phyloP scores from a whole-genome alignment of 92 coral and sea anemone genomes.

The Blastomussa wellsi region DNA sequence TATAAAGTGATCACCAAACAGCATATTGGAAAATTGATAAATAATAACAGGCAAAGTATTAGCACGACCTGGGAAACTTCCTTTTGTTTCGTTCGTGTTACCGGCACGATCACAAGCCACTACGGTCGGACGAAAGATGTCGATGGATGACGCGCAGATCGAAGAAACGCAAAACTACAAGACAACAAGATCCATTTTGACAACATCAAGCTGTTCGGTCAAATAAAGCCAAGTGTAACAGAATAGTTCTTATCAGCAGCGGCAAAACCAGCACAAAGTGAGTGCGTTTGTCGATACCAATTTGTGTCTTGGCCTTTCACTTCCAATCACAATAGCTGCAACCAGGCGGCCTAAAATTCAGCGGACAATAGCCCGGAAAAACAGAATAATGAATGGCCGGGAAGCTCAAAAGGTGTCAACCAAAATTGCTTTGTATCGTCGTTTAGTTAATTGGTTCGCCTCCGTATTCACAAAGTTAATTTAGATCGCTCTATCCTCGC shows the following conservation, averaged over 20 bases:
- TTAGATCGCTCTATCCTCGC: slow-evolving; percentile 6
- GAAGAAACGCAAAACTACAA: background rate
- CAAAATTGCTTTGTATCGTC: slow-evolving; percentile 9
- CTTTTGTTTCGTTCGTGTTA: background rate
- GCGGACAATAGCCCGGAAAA: slow-evolving; percentile 32
- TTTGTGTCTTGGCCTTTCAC: background rate
- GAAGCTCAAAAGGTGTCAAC: slow-evolving; percentile 4
- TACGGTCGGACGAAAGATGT: background rate
- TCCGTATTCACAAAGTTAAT: slow-evolving; percentile 2
- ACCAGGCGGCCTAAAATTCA: background rate
- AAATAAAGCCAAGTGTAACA: slow-evolving; percentile 16
- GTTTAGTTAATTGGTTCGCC: slow-evolving; percentile 24
- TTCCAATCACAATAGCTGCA: background rate
- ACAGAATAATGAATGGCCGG: slow-evolving; percentile 17
- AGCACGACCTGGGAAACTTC: background rate
- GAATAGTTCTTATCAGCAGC: slow-evolving; percentile 25
- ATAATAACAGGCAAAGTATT: background rate
- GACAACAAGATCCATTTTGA: background rate
- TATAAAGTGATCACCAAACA: background rate
- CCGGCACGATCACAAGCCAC: background rate
- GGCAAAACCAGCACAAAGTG: slow-evolving; percentile 4
- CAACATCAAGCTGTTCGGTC: background rate
- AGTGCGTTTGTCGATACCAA: slow-evolving; percentile 12
- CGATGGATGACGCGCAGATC: background rate
- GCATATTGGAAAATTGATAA: background rate